A percentile compares a stretch with the other conserved stretches of the same genome.
phyloP scores from a whole-genome alignment of 2,888 invertebrate genomes.

The Sycophila texana region DNA sequence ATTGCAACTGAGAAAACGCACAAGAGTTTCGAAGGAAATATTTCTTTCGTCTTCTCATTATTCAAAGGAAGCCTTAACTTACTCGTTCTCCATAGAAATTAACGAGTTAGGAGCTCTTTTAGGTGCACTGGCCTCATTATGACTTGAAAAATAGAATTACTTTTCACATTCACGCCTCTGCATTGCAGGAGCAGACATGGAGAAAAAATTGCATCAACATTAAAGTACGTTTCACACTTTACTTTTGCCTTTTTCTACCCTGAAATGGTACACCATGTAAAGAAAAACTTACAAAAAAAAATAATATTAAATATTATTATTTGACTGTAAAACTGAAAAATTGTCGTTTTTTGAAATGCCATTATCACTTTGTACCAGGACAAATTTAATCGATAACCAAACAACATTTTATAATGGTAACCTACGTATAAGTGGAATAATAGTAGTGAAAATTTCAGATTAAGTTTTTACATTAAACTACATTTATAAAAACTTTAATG shows the following conservation, averaged over 20 bases:
- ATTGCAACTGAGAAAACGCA: no score
- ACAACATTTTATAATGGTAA: no score
- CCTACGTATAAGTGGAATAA: no score
- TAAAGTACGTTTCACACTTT: neutral
- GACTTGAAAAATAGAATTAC: constrained; percentile 15
- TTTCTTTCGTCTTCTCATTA: neutral
- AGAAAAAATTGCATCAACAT: no score
- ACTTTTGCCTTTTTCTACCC: neutral
- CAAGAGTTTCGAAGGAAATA: neutral
- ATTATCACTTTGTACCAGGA: no score
- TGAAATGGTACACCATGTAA: constrained; percentile 8
- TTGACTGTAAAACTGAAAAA: neutral
- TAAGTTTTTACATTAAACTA: no score
- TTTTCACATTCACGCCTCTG: constrained; percentile 21
- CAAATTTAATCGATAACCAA: no score
- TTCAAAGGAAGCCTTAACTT: neutral
- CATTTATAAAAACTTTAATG: no score
- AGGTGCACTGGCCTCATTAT: constrained; percentile 49
- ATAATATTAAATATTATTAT: no score
- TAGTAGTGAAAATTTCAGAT: no score
- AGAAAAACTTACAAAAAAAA: neutral
- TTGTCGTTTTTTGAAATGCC: no score
- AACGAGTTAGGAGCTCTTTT: constrained; percentile 20
- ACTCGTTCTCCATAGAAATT: constrained; percentile 13
- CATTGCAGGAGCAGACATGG: neutral